phyloP scores from a whole-genome alignment of 64 coral and sea anemone species.

The Montipora sp. region DNA sequence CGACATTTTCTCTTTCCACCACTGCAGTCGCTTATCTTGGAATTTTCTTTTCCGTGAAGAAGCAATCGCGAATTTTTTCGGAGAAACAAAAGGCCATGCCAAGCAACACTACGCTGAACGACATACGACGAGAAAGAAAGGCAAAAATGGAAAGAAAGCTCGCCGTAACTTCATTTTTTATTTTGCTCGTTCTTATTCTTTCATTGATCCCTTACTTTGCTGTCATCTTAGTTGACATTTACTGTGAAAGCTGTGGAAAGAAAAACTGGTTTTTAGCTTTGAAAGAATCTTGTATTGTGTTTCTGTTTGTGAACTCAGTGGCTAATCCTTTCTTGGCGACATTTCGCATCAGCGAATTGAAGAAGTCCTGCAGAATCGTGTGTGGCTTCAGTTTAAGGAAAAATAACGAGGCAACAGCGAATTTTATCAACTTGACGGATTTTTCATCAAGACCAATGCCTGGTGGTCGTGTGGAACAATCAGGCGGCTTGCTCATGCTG shows the following conservation, averaged over 20 bases:
- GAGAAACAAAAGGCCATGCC: not conserved
- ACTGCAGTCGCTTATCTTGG: not conserved
- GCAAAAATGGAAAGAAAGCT: conserved; percentile 6
- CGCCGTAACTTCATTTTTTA: not conserved
- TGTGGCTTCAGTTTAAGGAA: not conserved
- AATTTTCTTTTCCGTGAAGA: not conserved
- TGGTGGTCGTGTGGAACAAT: too few species aligned
- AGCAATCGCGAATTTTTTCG: not conserved
- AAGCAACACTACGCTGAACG: not conserved
- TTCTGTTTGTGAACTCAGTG: conserved; percentile 15
- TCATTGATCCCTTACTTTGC: conserved; percentile 29
- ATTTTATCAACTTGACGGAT: too few species aligned
- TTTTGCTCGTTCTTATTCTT: not conserved
- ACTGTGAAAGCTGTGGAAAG: not conserved
- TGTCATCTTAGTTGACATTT: not conserved
- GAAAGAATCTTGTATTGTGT: not conserved
- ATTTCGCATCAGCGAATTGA: conserved; percentile 3
- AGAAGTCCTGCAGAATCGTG: not conserved
- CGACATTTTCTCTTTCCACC: conserved; percentile 11
- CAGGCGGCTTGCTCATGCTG: too few species aligned
- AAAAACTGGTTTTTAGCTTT: not conserved
- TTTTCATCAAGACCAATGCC: too few species aligned
- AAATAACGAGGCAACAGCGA: not conserved
- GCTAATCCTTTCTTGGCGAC: not conserved
- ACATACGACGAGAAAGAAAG: not conserved